Base-by-base conservation (phyloP, 2,797 vertebrate species). In the Euphonia xanthogaster region DNA sequence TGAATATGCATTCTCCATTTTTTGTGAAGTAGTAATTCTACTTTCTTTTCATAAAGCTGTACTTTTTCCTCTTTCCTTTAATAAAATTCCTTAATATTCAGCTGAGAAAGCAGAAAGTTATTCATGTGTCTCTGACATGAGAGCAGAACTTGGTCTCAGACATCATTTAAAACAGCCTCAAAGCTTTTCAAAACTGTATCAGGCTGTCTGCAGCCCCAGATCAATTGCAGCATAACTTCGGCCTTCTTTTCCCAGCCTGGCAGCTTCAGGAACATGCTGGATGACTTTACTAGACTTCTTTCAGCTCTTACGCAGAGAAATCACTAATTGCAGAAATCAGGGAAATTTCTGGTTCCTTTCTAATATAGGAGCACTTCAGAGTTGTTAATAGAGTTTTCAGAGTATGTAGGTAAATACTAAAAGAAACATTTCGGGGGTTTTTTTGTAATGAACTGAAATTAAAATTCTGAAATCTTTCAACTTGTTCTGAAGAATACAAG, bases 101-200 rank as follows among this genome's bases (percentile, higher is more conserved):
- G 57, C 82, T 80, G 85, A 95, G 75, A 88, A 94, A 74, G 72
- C 47, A 94, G 53, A 54, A 93, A 86, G 65, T 91, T 90, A 87
- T 77, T 94, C 67, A 84, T 51, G 45, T 60, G 53, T 86, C 27
- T 65, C 48, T 53, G 45, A 88, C 58, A 86, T 12, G 4, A 67
- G 47, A 81, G 28, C 54, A 66, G 35, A 65, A 75, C 31, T 72
- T 81, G 47, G 80, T 84, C 83, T 88, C 62, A 68, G 50, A 83
- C 1, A 10, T 51, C 1, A 0, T 86, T 91, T 88, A 77, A 88
- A 90, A 79, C 31, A 91, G 54, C 23, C 54, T 90, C 58, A 91
- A 78, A 93, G 82, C 58, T 88, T 86, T 75, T 88, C 77, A 78
- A 68, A 95, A 78, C n/a, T 27, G 13, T 83, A 94, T 80, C 65